Conservation (phyloP, 2,888 invertebrate genomes). For the Poecilus cupreus region DNA sequence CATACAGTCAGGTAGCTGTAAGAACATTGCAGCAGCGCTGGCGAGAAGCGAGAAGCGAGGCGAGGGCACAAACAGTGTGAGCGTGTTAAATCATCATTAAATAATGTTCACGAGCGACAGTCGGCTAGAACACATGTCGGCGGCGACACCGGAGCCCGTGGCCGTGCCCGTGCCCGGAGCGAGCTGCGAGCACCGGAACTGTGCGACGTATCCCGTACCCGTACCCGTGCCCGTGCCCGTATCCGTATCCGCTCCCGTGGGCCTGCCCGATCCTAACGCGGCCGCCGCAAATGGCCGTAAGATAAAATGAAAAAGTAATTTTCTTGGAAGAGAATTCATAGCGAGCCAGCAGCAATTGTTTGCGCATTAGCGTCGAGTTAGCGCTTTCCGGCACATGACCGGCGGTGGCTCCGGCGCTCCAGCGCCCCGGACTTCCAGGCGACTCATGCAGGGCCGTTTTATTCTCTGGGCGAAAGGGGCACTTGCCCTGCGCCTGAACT, state of each 20-base stretch:
- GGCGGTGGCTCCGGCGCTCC: slow-evolving; percentile 2
- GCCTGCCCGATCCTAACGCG: not conserved
- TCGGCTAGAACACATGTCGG: slow-evolving; percentile 63
- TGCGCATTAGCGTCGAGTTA: slow-evolving; percentile 72
- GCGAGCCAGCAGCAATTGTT: slow-evolving; percentile 71
- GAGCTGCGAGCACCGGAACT: not conserved
- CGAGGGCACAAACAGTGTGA: slow-evolving; percentile 17
- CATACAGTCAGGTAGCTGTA: slow-evolving; percentile 20
- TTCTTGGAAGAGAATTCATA: slow-evolving; percentile 72
- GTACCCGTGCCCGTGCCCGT: not conserved
- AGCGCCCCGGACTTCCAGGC: not conserved
- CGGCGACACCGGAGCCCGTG: slow-evolving; percentile 53
- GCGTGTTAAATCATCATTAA: slow-evolving; percentile 63
- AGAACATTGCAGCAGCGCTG: not conserved
- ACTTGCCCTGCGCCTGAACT: too few relatives aligned
- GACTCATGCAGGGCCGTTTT: slow-evolving; percentile 10
- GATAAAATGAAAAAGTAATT: slow-evolving; percentile 73
- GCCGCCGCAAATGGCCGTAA: slow-evolving; percentile 54
- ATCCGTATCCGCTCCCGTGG: not conserved
- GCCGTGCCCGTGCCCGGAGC: not conserved
- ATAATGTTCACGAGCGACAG: slow-evolving; percentile 61
- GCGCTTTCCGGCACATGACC: slow-evolving; percentile 70
- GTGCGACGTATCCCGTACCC: not conserved
- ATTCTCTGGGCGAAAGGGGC: too few relatives aligned
- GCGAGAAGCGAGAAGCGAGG: not conserved